A percentile compares a stretch with the other conserved stretches of the same genome.
These are phyloP conservation scores for Lordiphosa mommai DNA, from an alignment of 1,140 invertebrate genomes.

Conservation along the genomic window DNA sequence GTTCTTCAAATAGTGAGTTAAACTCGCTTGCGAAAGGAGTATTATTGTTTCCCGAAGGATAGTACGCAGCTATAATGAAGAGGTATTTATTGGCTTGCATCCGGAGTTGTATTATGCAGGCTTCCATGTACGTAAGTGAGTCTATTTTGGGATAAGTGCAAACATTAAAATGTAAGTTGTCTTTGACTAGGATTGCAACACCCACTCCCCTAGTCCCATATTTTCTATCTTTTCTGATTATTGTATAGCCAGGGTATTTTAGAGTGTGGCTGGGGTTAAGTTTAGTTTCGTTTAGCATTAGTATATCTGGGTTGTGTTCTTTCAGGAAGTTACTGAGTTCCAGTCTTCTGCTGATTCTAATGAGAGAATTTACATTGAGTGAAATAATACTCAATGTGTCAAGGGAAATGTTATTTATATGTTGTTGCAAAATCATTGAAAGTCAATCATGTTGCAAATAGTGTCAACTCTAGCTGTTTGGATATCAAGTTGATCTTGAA, in stretches of 20 bases:
- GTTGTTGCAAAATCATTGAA: neutral
- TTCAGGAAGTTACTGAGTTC: neutral
- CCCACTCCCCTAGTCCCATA: no score
- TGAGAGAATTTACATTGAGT: neutral
- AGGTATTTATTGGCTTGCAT: neutral
- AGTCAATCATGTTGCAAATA: neutral
- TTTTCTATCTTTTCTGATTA: no score
- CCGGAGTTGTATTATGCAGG: neutral
- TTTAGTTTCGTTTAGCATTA: neutral
- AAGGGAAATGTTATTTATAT: neutral
- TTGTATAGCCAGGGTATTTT: no score
- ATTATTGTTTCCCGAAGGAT: neutral
- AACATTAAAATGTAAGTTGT: neutral
- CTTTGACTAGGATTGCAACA: neutral
- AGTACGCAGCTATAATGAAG: neutral
- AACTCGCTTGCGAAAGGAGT: neutral
- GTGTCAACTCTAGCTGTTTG: neutral
- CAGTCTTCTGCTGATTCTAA: neutral
- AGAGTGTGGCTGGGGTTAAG: no score
- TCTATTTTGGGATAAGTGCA: no score
- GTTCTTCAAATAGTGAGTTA: neutral
- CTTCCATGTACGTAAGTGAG: neutral
- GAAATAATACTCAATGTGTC: neutral
- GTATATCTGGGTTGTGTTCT: no score
- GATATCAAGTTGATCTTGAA: no score